Evolutionary conservation across 2,113 vertebrate species (phyloP).

Genomic region (Oxyruncus cristatus): DNA sequence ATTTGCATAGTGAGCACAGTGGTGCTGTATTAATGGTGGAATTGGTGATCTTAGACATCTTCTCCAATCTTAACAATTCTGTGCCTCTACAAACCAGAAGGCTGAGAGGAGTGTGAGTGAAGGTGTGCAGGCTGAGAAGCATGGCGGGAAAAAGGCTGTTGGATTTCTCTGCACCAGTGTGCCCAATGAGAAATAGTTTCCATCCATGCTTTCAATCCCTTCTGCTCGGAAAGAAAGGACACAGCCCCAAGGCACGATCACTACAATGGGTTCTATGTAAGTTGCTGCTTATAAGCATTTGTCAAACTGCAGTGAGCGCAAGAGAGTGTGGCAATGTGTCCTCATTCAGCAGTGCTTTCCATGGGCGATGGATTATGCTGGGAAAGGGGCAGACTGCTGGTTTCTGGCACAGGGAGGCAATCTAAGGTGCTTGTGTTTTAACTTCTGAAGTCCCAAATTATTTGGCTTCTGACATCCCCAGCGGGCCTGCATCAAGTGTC

Average conservation of each 20-base stretch:
- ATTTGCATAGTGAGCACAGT: not conserved
- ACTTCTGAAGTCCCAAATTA: not conserved
- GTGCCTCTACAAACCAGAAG: not conserved
- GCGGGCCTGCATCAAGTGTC: too few relatives aligned
- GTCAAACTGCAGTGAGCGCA: not conserved
- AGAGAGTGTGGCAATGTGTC: not conserved
- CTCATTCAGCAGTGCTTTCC: not conserved
- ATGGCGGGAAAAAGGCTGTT: not conserved
- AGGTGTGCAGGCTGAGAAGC: not conserved
- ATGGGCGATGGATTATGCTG: not conserved
- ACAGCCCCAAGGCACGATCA: not conserved
- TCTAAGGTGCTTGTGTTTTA: not conserved
- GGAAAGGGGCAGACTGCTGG: not conserved
- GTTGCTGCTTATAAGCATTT: not conserved
- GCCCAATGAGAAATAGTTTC: slow-evolving; percentile 36
- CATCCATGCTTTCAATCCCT: not conserved
- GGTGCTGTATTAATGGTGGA: not conserved
- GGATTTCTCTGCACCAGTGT: not conserved
- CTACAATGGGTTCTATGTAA: slow-evolving; percentile 33
- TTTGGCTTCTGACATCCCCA: not conserved
- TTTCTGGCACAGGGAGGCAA: not conserved
- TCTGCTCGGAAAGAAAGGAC: slow-evolving; percentile 26
- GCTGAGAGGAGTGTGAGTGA: not conserved
- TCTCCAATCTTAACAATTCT: not conserved
- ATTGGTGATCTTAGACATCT: not conserved